phyloP scores from a whole-genome alignment of 2,888 invertebrate genomes.

The Cerceris rybyensis region DNA sequence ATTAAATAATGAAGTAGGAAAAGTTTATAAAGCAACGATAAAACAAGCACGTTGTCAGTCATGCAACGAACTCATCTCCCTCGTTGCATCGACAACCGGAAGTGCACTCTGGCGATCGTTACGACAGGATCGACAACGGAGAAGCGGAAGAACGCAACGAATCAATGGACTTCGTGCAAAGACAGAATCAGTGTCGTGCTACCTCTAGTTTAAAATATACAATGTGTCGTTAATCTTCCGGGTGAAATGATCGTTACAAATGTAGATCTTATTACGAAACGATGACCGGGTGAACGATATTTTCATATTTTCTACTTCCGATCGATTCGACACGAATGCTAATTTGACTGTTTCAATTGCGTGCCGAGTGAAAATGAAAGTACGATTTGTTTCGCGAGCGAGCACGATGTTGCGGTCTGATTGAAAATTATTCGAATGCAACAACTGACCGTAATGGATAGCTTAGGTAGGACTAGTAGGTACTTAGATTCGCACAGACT shows the following conservation, averaged over 20 bases:
- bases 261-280: slow-evolving; percentile 7
- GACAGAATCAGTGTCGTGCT: slow-evolving; percentile 43
- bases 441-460: too few species aligned
- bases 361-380: too few species aligned
- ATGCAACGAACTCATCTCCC: slow-evolving; percentile 54
- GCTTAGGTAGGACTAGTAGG: too few species aligned
- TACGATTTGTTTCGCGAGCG: too few species aligned
- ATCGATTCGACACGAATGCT: neutral
- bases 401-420: too few species aligned
- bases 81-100: slow-evolving; percentile 58
- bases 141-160: slow-evolving; percentile 59
- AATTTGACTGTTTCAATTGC: neutral
- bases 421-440: too few species aligned
- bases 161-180: slow-evolving; percentile 41
- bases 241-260: slow-evolving; percentile 21
- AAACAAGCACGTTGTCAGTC: too few species aligned
- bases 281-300: neutral
- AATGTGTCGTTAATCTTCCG: slow-evolving; percentile 17
- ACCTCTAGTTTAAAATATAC: slow-evolving; percentile 14
- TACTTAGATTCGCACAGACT: too few species aligned
- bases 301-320: neutral
- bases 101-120: slow-evolving; percentile 56
- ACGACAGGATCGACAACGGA: slow-evolving; percentile 43
- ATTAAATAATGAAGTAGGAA: slow-evolving; percentile 25
- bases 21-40: slow-evolving; percentile 50